A percentile compares a stretch with the other conserved stretches of the same genome.
Conservation (phyloP, 1,140 invertebrate species). For the Drosophila tropicalis region DNA sequence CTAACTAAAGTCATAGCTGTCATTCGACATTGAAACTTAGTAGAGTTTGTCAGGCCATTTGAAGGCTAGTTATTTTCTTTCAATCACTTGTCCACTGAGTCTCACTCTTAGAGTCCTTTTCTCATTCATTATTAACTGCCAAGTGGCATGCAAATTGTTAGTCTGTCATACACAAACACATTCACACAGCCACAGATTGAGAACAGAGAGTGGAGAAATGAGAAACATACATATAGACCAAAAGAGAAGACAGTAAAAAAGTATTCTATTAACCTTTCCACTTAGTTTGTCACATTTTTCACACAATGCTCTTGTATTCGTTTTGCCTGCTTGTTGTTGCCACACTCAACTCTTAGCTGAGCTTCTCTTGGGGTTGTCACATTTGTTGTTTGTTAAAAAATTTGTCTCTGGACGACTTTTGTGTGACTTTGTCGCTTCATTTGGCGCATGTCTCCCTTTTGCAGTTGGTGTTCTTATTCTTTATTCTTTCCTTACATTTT, state of each 20-base stretch:
- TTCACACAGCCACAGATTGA: not conserved
- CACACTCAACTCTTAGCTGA: not conserved
- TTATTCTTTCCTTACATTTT: slow-evolving; percentile 47
- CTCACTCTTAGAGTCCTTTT: not conserved
- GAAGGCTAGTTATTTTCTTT: not conserved
- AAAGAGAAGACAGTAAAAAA: slow-evolving; percentile 8
- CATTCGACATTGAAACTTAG: slow-evolving; percentile 2
- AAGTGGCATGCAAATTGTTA: slow-evolving; percentile 61
- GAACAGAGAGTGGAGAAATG: not conserved
- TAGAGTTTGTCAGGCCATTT: slow-evolving; percentile 16
- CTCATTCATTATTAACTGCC: slow-evolving; percentile 44
- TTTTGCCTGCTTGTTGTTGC: slow-evolving; percentile 10
- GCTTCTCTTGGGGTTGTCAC: slow-evolving; percentile 17
- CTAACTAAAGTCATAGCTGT: not conserved
- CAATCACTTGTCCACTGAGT: not conserved
- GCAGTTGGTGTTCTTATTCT: slow-evolving; percentile 28
- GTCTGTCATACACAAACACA: slow-evolving; percentile 10
- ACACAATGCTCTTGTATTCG: not conserved
- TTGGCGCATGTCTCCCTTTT: slow-evolving; percentile 34
- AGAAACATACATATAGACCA: too few relatives aligned
- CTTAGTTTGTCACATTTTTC: slow-evolving; percentile 23
- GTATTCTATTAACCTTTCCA: slow-evolving; percentile 34
- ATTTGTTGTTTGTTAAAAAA: slow-evolving; percentile 71
- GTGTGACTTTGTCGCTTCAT: slow-evolving; percentile 66
- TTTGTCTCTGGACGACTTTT: slow-evolving; percentile 59